A percentile compares a stretch with the other conserved stretches of the same genome.
phyloP scores from a whole-genome alignment of 2,113 vertebrate genomes.

The Oreocharis arfaki region DNA sequence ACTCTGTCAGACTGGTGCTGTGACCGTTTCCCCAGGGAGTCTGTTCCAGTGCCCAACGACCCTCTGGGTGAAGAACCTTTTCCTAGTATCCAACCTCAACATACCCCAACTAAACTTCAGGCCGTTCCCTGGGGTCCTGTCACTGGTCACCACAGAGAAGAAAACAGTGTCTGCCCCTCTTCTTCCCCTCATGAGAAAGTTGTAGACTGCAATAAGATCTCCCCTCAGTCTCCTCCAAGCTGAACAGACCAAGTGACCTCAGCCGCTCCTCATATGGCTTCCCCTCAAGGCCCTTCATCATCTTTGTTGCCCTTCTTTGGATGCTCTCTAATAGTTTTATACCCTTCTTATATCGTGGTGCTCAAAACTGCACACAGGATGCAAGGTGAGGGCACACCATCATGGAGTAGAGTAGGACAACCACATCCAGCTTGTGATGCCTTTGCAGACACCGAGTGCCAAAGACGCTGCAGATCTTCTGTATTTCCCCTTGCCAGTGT shows the following conservation, averaged over 20 bases:
- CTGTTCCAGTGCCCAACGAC: rapidly evolving
- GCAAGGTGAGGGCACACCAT: rapidly evolving
- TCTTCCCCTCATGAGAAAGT: neutral
- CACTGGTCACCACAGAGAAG: neutral
- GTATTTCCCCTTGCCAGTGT: neutral
- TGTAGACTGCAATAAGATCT: neutral
- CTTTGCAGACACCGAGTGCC: neutral
- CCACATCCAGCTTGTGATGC: rapidly evolving
- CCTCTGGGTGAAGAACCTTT: neutral
- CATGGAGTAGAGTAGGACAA: neutral
- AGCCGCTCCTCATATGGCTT: rapidly evolving
- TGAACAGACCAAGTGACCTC: neutral
- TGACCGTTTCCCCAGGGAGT: too few species aligned
- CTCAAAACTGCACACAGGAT: rapidly evolving
- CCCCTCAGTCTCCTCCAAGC: neutral
- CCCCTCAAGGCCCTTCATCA: neutral
- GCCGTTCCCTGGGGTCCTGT: neutral
- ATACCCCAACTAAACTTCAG: rapidly evolving
- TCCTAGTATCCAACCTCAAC: neutral
- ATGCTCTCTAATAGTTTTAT: neutral
- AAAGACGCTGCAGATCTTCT: neutral
- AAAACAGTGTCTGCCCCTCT: neutral
- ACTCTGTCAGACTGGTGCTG: neutral
- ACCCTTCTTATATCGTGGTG: neutral
- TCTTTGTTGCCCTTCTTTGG: neutral